These are phyloP conservation scores for Novumbra hubbsi DNA, from an alignment of 2,797 vertebrate species.

Conservation along the genomic window DNA sequence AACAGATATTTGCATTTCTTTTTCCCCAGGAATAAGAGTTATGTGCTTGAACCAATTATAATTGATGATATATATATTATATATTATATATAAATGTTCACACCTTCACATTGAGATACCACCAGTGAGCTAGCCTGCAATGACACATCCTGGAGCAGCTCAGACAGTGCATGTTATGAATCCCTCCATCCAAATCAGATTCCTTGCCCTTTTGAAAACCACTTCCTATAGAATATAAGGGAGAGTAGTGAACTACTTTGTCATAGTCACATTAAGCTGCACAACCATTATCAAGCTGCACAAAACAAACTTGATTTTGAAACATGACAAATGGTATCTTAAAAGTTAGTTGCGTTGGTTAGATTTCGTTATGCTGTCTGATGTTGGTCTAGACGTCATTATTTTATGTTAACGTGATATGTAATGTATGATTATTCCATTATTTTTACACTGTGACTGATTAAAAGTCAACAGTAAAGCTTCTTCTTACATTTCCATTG, in stretches of 20 bases:
- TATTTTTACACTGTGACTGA: constrained; percentile 43
- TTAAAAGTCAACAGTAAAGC: constrained; percentile 54
- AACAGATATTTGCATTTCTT: too few relatives aligned
- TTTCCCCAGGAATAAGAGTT: too few relatives aligned
- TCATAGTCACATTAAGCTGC: not conserved
- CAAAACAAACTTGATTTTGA: not conserved
- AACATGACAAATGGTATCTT: not conserved
- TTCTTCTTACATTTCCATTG: not conserved
- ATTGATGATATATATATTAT: too few relatives aligned
- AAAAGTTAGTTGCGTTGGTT: constrained; percentile 40
- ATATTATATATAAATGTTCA: too few relatives aligned
- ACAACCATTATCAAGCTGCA: not conserved
- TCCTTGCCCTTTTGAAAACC: not conserved
- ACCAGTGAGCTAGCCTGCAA: too few relatives aligned
- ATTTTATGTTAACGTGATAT: constrained; percentile 34
- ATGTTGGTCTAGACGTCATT: constrained; percentile 50
- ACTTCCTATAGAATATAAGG: not conserved
- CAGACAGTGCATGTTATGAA: too few relatives aligned
- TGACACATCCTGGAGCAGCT: too few relatives aligned
- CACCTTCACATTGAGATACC: too few relatives aligned
- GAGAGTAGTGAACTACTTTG: not conserved
- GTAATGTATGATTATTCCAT: constrained; percentile 59
- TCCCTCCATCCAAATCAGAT: too few relatives aligned
- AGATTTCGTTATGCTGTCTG: constrained; percentile 53
- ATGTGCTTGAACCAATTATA: too few relatives aligned